Conservation (phyloP, 2,113 vertebrate species). For the Atractosteus spatula region DNA sequence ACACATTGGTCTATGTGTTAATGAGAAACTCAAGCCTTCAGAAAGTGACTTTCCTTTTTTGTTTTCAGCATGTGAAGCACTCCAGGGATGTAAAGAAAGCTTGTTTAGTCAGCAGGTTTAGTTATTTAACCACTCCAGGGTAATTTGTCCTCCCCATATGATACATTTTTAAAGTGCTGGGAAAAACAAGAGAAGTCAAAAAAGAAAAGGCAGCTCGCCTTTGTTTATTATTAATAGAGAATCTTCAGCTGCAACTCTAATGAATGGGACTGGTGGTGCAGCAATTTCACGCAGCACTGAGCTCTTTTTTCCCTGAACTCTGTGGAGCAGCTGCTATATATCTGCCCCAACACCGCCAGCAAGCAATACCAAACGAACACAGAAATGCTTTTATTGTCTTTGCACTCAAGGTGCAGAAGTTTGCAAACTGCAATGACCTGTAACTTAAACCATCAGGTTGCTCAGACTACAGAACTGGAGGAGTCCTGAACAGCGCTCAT, state of each 20-base stretch:
- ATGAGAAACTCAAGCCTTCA: too few species aligned
- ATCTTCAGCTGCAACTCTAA: slow-evolving; percentile 48
- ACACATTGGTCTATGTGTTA: too few species aligned
- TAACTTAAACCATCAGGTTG: slow-evolving; percentile 4
- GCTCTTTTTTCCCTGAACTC: slow-evolving; percentile 55
- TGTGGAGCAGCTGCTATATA: slow-evolving; percentile 51
- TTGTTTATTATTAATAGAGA: slow-evolving; percentile 43
- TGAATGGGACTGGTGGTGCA: slow-evolving; percentile 45
- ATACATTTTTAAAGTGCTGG: slow-evolving; percentile 18
- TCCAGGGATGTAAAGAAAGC: too few species aligned
- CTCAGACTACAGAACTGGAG: too few species aligned
- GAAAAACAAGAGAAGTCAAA: slow-evolving; percentile 32
- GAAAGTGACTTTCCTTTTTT: too few species aligned
- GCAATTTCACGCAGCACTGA: slow-evolving; percentile 59
- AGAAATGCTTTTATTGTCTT: slow-evolving; percentile 50
- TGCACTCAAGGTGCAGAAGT: slow-evolving; percentile 34
- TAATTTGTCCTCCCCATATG: too few species aligned
- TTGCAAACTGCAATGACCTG: slow-evolving; percentile 16
- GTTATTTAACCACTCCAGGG: too few species aligned
- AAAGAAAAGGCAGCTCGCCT: slow-evolving; percentile 27
- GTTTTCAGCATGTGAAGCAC: neutral
- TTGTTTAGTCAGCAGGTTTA: too few species aligned
- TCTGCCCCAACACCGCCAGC: slow-evolving; percentile 27
- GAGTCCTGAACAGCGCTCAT: too few species aligned
- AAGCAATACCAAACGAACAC: slow-evolving; percentile 33